Conservation (phyloP, 2,888 invertebrate species). For the Zonitis immaculata region DNA sequence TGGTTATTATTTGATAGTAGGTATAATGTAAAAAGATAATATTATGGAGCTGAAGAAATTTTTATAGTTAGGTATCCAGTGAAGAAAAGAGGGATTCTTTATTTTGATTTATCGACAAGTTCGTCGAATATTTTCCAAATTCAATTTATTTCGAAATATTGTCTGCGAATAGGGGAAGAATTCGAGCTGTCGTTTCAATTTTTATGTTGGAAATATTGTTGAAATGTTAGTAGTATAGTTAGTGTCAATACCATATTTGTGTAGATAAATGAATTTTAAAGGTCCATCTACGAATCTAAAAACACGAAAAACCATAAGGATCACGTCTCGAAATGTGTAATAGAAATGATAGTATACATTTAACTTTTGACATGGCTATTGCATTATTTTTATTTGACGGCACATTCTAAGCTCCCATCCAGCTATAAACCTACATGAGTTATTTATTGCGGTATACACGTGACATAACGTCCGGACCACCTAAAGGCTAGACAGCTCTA, state of each 20-base stretch:
- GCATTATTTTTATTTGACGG: constrained; percentile 38
- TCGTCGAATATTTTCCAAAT: constrained; percentile 1
- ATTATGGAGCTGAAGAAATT: neutral
- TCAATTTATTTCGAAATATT: neutral
- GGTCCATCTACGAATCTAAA: constrained; percentile 7
- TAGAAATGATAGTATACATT: constrained; percentile 28
- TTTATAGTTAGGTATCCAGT: neutral
- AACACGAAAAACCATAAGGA: constrained; percentile 18
- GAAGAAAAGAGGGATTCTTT: neutral
- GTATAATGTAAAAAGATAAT: neutral
- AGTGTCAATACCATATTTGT: neutral
- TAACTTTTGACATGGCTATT: constrained; percentile 36
- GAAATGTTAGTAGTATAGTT: neutral
- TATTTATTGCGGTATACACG: constrained; percentile 37
- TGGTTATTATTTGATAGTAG: neutral
- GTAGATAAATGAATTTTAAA: neutral
- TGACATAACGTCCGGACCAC: constrained; percentile 31
- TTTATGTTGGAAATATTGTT: neutral
- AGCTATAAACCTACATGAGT: constrained; percentile 36
- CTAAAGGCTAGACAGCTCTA: constrained; percentile 18
- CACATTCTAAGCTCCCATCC: constrained; percentile 25
- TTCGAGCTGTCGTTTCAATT: neutral
- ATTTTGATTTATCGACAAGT: constrained; percentile 1
- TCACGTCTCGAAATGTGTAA: too few relatives aligned
- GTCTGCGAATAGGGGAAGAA: neutral